phyloP scores from a whole-genome alignment of 2,797 vertebrate genomes.

The Monodelphis domestica region DNA sequence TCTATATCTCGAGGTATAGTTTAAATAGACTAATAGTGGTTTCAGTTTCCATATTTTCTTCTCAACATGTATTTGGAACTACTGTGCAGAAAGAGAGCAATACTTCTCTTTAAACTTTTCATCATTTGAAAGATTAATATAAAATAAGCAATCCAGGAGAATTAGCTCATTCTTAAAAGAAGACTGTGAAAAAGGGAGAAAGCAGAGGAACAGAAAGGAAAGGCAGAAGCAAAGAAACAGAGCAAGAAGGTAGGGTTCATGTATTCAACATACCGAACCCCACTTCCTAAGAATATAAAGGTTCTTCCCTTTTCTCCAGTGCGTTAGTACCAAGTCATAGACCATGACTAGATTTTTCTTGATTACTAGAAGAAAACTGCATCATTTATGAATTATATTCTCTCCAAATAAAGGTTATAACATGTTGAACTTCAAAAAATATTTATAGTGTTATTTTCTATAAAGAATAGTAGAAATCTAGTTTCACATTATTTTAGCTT shows the following conservation, averaged over 20 bases:
- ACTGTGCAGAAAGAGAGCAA: not conserved
- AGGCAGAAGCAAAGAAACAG: not conserved
- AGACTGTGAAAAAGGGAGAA: not conserved
- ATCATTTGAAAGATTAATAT: not conserved
- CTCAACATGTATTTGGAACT: not conserved
- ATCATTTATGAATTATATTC: not conserved
- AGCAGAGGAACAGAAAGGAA: not conserved
- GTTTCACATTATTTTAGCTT: not conserved
- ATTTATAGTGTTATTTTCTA: not conserved
- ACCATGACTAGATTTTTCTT: not conserved
- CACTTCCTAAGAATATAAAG: not conserved
- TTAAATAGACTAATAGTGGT: not conserved
- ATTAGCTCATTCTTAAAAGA: not conserved
- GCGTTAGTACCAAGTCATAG: not conserved
- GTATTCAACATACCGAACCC: not conserved
- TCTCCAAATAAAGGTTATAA: slow-evolving; percentile 9
- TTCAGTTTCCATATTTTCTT: not conserved
- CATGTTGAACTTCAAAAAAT: not conserved
- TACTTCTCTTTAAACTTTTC: not conserved
- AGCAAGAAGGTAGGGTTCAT: not conserved
- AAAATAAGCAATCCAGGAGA: not conserved
- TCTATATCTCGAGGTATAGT: not conserved
- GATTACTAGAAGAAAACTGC: not conserved
- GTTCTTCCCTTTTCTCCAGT: not conserved
- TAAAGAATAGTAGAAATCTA: not conserved